A percentile compares a stretch with the other conserved stretches of the same genome.
phyloP scores from a whole-genome alignment of 2,888 invertebrate genomes.

The Papilio demoleus region DNA sequence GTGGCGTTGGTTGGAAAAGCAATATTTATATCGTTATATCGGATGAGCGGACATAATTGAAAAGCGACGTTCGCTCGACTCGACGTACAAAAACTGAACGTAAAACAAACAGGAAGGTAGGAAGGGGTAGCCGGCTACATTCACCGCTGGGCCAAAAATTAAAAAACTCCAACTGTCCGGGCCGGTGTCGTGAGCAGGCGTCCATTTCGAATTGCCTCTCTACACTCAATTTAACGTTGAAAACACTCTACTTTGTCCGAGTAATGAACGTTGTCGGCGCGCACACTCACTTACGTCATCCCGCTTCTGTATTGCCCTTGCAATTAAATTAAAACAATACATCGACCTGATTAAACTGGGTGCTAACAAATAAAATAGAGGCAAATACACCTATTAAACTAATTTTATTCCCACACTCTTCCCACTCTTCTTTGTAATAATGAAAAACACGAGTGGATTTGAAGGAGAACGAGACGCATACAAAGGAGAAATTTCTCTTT shows the following conservation, averaged over 20 bases:
- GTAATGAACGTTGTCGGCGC: conserved; percentile 68
- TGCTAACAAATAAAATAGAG: conserved; percentile 17
- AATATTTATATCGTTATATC: conserved; percentile 38
- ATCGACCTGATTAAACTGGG: conserved; percentile 24
- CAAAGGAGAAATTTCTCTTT: no score
- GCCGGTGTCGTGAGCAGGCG: conserved; percentile 74
- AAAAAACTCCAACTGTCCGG: conserved; percentile 69
- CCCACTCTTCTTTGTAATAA: no score
- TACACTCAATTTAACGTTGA: conserved; percentile 79
- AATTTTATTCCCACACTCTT: no score
- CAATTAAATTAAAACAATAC: conserved; percentile 30
- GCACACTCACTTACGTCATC: conserved; percentile 53
- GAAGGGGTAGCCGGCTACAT: conserved; percentile 43
- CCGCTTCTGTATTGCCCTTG: conserved; percentile 52
- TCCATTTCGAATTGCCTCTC: conserved; percentile 75
- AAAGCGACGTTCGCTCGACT: conserved; percentile 50
- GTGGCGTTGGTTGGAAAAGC: conserved; percentile 22
- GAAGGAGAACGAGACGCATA: no score
- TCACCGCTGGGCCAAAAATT: conserved; percentile 69
- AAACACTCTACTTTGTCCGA: conserved; percentile 79
- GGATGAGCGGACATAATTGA: conserved; percentile 54
- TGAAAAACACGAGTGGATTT: no score
- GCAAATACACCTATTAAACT: not conserved
- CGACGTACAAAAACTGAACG: conserved; percentile 50
- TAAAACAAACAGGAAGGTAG: conserved; percentile 57